Evolutionary conservation across 2,888 invertebrate species (phyloP), one percentile per base, ranked within the genome.

Genomic region (Morpho achilles): DNA sequence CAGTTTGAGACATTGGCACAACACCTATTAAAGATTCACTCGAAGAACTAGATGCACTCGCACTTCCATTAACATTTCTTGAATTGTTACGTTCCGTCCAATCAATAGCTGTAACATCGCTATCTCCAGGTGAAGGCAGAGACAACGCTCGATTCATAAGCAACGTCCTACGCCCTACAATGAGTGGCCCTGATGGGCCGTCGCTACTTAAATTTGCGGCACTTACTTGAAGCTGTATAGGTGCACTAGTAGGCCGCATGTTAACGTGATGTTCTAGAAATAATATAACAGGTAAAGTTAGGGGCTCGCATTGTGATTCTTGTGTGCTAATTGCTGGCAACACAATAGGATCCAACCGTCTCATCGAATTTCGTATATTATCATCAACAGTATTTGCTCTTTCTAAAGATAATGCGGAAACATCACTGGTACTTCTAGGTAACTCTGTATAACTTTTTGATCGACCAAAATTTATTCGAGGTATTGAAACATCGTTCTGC

Each of bases 231-330:
- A 89, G 73, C 68, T 89, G 89, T 72, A 90, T 85, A 3, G 90
- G 90, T 8, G 88, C 86, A 68, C 87, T 89, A 0, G 87, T 87
- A 41, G 90, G 90, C 45, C 89, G 74, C 80, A 87, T 80, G 60
- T 89, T 87, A 47, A 87, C 83, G 62, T 88, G 83, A 67, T 87
- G 87, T 62, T 90, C 90, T 63, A 90, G 71, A 68, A 90, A 90
- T 50, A 90, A 73, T 71, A 90, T 88, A 50, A 90, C 90, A 48
- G 90, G 90, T 63, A 90, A 70, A 9, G 90, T 90, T 45, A 90
- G 70, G 32, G 83, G 84, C 64, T 88, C 87, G 62, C 80, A 79
- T 8, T 75, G 68, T 16, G 79, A 68, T 61, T 84, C 79, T 60
- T 81, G 76, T 3, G 79, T 66, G 3, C 80, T 71, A 62, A 88